Evolutionary conservation across 2,888 invertebrate genomes (phyloP).

Genomic region (Rotaria magnacalcarata): DNA sequence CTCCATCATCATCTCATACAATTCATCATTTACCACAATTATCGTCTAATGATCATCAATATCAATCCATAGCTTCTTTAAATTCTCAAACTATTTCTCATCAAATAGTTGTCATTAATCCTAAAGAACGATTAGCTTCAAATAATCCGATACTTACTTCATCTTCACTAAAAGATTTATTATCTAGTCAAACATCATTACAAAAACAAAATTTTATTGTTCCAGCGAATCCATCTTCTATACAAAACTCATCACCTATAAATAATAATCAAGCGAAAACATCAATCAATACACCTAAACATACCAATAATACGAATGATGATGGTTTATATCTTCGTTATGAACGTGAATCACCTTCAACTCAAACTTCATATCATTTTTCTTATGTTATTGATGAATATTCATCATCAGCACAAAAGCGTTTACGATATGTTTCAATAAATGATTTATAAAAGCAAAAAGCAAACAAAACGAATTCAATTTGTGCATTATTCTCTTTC

Average conservation of each 20-base stretch:
- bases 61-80: neutral
- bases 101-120: constrained; percentile 8
- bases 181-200: neutral
- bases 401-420: neutral
- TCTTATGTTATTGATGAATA: constrained; percentile 22
- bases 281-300: neutral
- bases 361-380: constrained; percentile 18
- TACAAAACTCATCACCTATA: neutral
- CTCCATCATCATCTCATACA: neutral
- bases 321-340: neutral
- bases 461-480: neutral
- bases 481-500: constrained; percentile 6
- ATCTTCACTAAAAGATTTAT: neutral
- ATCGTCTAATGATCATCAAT: neutral
- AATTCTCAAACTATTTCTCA: constrained; percentile 15
- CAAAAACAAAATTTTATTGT: neutral
- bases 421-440: constrained; percentile 33
- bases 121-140: neutral
- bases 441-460: constrained; percentile 16
- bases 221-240: neutral
- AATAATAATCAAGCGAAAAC: neutral
- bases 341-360: neutral
- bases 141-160: neutral
- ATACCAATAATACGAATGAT: neutral
- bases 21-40: constrained; percentile 4